phyloP scores from a whole-genome alignment of 2,888 invertebrate species.

The Perizoma affinitatum region DNA sequence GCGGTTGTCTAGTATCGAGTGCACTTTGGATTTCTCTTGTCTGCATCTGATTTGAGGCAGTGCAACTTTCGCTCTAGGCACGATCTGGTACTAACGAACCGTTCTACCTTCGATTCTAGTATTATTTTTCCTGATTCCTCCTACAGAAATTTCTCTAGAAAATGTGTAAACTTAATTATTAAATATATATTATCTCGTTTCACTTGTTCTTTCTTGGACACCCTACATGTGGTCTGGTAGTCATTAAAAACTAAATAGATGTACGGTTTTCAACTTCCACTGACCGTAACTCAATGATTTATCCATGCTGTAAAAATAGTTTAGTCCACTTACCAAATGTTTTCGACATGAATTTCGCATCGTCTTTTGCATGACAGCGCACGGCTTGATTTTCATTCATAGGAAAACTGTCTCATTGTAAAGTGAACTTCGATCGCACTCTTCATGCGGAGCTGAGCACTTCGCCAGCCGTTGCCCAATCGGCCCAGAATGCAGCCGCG shows the following conservation, averaged over 20 bases:
- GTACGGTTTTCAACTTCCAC: too few species aligned
- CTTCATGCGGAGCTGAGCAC: slow-evolving; percentile 38
- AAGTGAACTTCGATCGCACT: slow-evolving; percentile 42
- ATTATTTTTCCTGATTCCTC: slow-evolving; percentile 39
- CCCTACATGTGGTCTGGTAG: too few species aligned
- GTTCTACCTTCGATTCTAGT: slow-evolving; percentile 45
- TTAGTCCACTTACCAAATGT: too few species aligned
- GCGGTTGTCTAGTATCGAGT: slow-evolving; percentile 66
- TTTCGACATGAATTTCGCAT: too few species aligned
- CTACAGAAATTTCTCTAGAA: slow-evolving; percentile 23
- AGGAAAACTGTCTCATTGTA: slow-evolving; percentile 6
- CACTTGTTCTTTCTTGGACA: too few species aligned
- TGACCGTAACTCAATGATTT: too few species aligned
- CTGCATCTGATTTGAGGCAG: slow-evolving; percentile 71
- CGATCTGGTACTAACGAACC: slow-evolving; percentile 66
- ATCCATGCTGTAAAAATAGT: too few species aligned
- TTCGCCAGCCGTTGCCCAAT: slow-evolving; percentile 62
- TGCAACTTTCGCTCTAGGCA: slow-evolving; percentile 73
- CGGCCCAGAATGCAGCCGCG: slow-evolving; percentile 64
- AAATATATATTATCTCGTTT: too few species aligned
- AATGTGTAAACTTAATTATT: neutral
- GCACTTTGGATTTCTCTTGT: slow-evolving; percentile 64
- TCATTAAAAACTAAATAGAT: too few species aligned
- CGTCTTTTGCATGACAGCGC: too few species aligned
- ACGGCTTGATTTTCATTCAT: too few species aligned